phyloP scores from a whole-genome alignment of 2,888 invertebrate genomes.

The Pammene aurita region DNA sequence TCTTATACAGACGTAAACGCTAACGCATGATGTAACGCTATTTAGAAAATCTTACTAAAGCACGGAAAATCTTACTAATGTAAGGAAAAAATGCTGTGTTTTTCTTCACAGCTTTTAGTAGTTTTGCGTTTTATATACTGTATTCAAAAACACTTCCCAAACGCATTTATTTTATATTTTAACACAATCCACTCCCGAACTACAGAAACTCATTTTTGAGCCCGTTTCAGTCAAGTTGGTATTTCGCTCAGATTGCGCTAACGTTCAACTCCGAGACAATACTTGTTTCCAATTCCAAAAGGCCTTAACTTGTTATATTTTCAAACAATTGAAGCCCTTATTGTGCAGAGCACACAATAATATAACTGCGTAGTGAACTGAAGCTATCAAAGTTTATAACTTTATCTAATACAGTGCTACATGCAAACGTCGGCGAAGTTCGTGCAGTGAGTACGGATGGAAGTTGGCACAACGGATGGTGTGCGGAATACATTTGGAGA shows the following conservation, averaged over 20 bases:
- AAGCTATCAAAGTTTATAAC: conserved; percentile 41
- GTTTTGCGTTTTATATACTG: too few relatives aligned
- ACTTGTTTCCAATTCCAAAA: neutral
- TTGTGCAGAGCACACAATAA: neutral
- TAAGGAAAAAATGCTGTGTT: too few relatives aligned
- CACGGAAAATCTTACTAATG: too few relatives aligned
- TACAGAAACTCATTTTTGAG: conserved; percentile 31
- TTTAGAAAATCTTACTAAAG: too few relatives aligned
- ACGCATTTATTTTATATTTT: conserved; percentile 13
- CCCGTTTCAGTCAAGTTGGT: conserved; percentile 1
- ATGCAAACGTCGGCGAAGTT: conserved; percentile 39
- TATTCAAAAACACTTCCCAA: neutral
- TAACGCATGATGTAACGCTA: too few relatives aligned
- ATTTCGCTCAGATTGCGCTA: conserved; percentile 36
- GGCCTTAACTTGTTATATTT: neutral
- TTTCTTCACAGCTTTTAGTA: too few relatives aligned
- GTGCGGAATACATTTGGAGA: conserved; percentile 35
- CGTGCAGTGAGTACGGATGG: conserved; percentile 24
- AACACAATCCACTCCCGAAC: neutral
- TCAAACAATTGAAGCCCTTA: neutral
- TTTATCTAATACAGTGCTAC: conserved; percentile 40
- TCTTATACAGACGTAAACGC: too few relatives aligned
- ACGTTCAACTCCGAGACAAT: conserved; percentile 29
- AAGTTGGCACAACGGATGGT: conserved; percentile 20
- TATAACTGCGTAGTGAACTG: conserved; percentile 34